Percentiles rank a stretch among this genome's conserved stretches.
Conservation (phyloP, 2,888 invertebrate species). For the Drosophila putrida region DNA sequence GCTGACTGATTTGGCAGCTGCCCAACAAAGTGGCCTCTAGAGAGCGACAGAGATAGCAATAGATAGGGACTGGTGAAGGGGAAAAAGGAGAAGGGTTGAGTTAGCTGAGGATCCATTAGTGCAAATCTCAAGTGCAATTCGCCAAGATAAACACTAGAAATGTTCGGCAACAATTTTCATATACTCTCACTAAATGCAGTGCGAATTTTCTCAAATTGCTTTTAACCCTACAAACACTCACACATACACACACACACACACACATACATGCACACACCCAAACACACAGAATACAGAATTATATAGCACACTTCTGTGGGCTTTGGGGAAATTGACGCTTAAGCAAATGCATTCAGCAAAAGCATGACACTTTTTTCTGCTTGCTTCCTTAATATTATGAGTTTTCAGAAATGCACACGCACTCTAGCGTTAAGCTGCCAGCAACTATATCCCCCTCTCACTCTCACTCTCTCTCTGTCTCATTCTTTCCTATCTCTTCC, state of each 20-base stretch:
- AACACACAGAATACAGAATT: neutral
- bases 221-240: neutral
- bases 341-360: slow-evolving; percentile 38
- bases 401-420: slow-evolving; percentile 39
- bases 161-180: slow-evolving; percentile 27
- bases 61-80: neutral
- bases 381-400: slow-evolving; percentile 18
- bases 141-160: slow-evolving; percentile 42
- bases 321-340: slow-evolving; percentile 32
- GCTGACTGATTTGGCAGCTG: slow-evolving; percentile 55
- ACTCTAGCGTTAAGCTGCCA: slow-evolving; percentile 41
- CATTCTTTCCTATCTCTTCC: neutral
- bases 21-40: slow-evolving; percentile 16
- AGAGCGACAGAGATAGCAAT: neutral
- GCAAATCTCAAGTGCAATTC: slow-evolving; percentile 51
- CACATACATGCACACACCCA: neutral
- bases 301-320: slow-evolving; percentile 24
- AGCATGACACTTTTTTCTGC: slow-evolving; percentile 1
- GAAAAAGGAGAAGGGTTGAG: neutral
- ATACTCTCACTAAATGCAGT: slow-evolving; percentile 3
- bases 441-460: slow-evolving; percentile 10
- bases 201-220: slow-evolving; percentile 19
- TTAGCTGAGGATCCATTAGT: slow-evolving; percentile 39
- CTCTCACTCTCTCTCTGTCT: neutral
- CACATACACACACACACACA: neutral